Evolutionary conservation across 2,113 vertebrate genomes (phyloP).

Genomic region (Oncorhynchus masou): DNA sequence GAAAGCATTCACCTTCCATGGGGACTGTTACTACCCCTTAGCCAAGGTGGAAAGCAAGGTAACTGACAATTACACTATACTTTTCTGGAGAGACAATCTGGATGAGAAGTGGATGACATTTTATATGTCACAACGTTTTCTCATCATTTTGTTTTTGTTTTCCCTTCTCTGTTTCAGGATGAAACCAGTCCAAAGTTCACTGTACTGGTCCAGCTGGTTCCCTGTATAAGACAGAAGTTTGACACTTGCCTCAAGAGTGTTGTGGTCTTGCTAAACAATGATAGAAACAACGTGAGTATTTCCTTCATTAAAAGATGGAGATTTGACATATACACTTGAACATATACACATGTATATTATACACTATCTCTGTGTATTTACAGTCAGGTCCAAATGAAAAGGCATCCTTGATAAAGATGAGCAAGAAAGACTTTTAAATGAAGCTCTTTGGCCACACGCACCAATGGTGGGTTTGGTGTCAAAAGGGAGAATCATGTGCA

Average conservation of each 20-base stretch:
- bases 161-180: conserved; percentile 61
- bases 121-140: neutral
- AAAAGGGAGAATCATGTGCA: too few relatives aligned
- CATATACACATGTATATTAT: neutral
- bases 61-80: neutral
- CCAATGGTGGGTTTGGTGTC: too few relatives aligned
- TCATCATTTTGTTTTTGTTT: neutral
- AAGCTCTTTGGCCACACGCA: too few relatives aligned
- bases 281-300: conserved; percentile 77
- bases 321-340: neutral
- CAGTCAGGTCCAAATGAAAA: too few relatives aligned
- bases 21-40: conserved; percentile 88
- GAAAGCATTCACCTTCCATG: conserved; percentile 89
- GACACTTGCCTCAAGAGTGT: conserved; percentile 90
- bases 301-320: neutral
- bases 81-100: neutral
- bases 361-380: too few relatives aligned
- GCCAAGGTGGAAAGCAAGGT: conserved; percentile 76
- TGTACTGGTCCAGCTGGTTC: conserved; percentile 79
- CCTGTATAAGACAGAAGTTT: conserved; percentile 77
- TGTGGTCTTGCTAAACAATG: conserved; percentile 77
- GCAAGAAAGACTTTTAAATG: too few relatives aligned
- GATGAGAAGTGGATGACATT: neutral
- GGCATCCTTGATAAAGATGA: too few relatives aligned
- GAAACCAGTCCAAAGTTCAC: conserved; percentile 66